Conservation (phyloP, 2,888 invertebrate species). For the Ferrisia virgata region DNA sequence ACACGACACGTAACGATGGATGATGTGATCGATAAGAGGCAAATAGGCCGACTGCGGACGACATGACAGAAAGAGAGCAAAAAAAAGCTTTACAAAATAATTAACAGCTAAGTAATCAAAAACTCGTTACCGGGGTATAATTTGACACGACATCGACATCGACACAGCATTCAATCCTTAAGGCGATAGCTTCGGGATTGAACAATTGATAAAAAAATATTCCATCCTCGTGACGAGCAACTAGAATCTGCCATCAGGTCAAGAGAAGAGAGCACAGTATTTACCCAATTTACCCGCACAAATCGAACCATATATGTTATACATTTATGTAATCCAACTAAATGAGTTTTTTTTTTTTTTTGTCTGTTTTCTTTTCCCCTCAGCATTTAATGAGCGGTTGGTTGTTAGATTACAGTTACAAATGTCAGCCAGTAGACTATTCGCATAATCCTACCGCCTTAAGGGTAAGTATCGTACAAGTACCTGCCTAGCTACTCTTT, state of each 20-base stretch:
- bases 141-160: no score
- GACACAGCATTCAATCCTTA: no score
- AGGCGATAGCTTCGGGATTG: neutral
- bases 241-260: neutral
- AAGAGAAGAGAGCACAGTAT: neutral
- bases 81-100: neutral
- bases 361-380: conserved; percentile 51
- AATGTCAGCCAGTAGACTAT: conserved; percentile 93
- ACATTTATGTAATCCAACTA: neutral
- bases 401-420: conserved; percentile 85
- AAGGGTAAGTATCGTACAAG: conserved; percentile 68
- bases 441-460: conserved; percentile 77
- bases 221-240: no score
- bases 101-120: neutral
- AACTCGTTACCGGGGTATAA: neutral
- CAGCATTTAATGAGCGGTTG: conserved; percentile 89
- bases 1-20: neutral
- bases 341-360: neutral
- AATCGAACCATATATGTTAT: neutral
- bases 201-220: neutral
- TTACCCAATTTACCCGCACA: neutral
- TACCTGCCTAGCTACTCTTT: no score
- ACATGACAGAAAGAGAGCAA: neutral
- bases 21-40: neutral
- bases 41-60: neutral